Conservation (phyloP, 2,797 vertebrate genomes). For the Melanotaenia parkinsoni region DNA sequence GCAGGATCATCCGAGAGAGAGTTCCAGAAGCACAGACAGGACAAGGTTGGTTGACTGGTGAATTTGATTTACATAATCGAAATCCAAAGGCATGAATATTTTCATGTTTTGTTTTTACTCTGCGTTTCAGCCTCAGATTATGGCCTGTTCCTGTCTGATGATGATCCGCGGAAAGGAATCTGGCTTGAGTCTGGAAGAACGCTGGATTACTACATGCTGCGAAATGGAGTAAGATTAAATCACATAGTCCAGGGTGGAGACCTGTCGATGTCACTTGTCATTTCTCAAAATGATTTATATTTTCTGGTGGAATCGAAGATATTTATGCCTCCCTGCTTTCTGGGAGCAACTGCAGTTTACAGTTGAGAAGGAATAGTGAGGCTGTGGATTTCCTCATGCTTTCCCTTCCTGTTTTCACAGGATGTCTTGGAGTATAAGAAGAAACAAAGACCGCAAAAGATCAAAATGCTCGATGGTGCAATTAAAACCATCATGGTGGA, state of each 20-base stretch:
- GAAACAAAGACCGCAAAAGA: constrained; percentile 97
- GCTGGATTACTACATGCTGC: constrained; percentile 98
- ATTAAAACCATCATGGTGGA: constrained; percentile 99
- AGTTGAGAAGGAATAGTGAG: constrained; percentile 5
- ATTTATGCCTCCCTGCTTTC: constrained; percentile 30
- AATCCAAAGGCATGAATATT: constrained; percentile 23
- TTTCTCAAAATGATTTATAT: constrained; percentile 44
- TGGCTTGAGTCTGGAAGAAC: constrained; percentile 98
- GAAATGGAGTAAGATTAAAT: constrained; percentile 91
- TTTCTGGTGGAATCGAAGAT: constrained; percentile 26
- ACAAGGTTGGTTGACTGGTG: constrained; percentile 85
- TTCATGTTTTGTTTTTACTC: constrained; percentile 28
- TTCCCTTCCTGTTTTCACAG: constrained; percentile 69
- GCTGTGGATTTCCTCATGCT: constrained; percentile 23
- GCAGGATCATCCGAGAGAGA: constrained; percentile 93
- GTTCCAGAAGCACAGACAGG: constrained; percentile 96
- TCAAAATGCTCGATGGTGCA: constrained; percentile 97
- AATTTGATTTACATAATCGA: constrained; percentile 33
- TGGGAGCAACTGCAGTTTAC: constrained; percentile 29
- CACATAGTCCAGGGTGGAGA: constrained; percentile 40
- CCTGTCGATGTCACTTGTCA: constrained; percentile 37
- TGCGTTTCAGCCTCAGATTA: constrained; percentile 92
- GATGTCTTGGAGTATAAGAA: constrained; percentile 98
- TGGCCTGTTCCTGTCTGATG: constrained; percentile 96
- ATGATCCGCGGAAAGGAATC: constrained; percentile 98